phyloP scores from a whole-genome alignment of 2,888 invertebrate species.

The Drosophila formosana region DNA sequence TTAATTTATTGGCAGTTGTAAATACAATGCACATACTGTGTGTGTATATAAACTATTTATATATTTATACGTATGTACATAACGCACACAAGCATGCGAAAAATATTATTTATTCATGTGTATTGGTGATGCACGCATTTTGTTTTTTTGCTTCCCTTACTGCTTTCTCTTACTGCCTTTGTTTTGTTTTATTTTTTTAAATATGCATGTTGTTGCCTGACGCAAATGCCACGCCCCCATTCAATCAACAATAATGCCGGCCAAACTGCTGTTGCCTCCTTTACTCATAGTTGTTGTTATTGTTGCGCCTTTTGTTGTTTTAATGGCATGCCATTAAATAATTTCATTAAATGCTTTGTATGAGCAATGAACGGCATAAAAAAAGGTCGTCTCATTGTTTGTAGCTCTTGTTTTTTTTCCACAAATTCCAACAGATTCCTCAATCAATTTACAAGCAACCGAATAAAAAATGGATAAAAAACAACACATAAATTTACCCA shows the following conservation, averaged over 20 bases:
- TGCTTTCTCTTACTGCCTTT: slow-evolving; percentile 19
- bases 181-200: slow-evolving; percentile 33
- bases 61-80: slow-evolving; percentile 48
- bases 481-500: slow-evolving; percentile 14
- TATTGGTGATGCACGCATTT: slow-evolving; percentile 28
- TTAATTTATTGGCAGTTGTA: slow-evolving; percentile 62
- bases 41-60: slow-evolving; percentile 41
- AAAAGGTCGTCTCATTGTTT: slow-evolving; percentile 58
- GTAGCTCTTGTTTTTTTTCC: slow-evolving; percentile 23
- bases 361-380: slow-evolving; percentile 47
- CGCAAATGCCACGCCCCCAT: slow-evolving; percentile 43
- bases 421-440: slow-evolving; percentile 51
- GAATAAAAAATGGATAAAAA: slow-evolving; percentile 16
- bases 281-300: slow-evolving; percentile 27
- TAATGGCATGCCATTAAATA: slow-evolving; percentile 77
- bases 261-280: slow-evolving; percentile 16
- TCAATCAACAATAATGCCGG: slow-evolving; percentile 65
- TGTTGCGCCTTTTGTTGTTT: slow-evolving; percentile 66
- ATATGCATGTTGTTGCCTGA: slow-evolving; percentile 15
- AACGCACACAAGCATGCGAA: slow-evolving; percentile 39
- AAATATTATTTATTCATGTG: slow-evolving; percentile 66
- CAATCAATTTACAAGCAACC: slow-evolving; percentile 45
- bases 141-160: slow-evolving; percentile 36
- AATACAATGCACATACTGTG: slow-evolving; percentile 57
- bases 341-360: slow-evolving; percentile 77